phyloP scores from a whole-genome alignment of 2,888 invertebrate species.

The Oasisia sp. region DNA sequence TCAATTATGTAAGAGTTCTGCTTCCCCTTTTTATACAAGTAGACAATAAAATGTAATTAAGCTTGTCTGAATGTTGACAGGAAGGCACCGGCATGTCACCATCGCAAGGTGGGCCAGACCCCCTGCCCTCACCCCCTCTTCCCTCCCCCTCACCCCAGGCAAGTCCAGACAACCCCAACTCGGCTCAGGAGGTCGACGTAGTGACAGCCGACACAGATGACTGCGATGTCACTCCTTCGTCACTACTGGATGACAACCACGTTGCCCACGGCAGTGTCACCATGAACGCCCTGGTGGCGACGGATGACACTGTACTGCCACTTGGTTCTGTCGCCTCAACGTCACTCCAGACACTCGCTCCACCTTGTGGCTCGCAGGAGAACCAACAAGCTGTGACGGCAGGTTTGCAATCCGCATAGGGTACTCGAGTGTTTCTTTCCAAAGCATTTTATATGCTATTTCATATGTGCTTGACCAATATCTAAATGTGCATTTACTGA shows the following conservation, averaged over 20 bases:
- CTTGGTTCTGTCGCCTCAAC: not conserved
- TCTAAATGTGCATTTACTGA: not conserved
- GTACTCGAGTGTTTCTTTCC: not conserved
- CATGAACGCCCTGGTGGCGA: not conserved
- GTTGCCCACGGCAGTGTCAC: not conserved
- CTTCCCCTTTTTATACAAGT: no score
- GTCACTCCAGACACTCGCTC: not conserved
- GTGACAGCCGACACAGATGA: not conserved
- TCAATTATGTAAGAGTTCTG: no score
- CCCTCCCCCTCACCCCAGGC: not conserved
- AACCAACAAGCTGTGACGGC: not conserved
- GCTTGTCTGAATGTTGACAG: not conserved
- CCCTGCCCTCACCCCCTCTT: not conserved
- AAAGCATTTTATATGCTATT: not conserved
- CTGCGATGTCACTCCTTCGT: not conserved
- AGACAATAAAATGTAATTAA: no score
- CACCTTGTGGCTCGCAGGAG: not conserved
- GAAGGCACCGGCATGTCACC: not conserved
- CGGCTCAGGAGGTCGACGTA: not conserved
- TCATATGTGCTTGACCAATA: not conserved
- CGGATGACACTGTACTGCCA: not conserved
- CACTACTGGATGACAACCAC: not conserved
- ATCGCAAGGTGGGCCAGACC: not conserved
- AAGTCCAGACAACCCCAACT: not conserved
- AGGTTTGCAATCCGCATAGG: not conserved